Percentiles rank a stretch among this genome's conserved stretches.
These are phyloP conservation scores for Drosophila nigrodunni DNA, from an alignment of 1,140 invertebrate species.

Conservation along the genomic window DNA sequence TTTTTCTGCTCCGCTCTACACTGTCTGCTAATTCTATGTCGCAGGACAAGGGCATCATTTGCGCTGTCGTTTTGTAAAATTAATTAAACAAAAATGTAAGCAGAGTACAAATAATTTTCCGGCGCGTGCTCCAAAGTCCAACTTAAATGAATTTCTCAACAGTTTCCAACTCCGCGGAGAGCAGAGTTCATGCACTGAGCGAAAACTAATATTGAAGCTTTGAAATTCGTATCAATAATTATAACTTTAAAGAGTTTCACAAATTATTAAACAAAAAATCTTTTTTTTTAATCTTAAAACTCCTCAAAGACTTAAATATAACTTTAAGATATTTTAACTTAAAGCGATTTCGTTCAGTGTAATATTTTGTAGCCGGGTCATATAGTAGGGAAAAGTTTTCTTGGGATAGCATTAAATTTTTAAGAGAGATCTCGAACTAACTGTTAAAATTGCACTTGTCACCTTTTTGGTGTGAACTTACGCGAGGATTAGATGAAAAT, in stretches of 20 bases:
- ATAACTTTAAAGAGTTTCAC: neutral
- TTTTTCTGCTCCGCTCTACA: neutral
- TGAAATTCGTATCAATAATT: too few species aligned
- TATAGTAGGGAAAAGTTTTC: constrained; percentile 12
- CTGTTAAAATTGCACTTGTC: constrained; percentile 36
- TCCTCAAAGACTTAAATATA: neutral
- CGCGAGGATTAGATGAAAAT: constrained; percentile 50
- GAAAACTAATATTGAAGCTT: neutral
- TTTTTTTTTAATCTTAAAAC: neutral
- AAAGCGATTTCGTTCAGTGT: constrained; percentile 3
- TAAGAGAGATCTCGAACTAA: constrained; percentile 11
- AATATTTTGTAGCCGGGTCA: neutral
- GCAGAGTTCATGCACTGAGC: constrained; percentile 1
- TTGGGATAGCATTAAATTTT: constrained; percentile 38
- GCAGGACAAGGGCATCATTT: constrained; percentile 27
- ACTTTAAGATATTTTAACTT: neutral
- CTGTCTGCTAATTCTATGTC: constrained; percentile 3
- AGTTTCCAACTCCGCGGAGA: constrained; percentile 3
- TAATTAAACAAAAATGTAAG: constrained; percentile 83
- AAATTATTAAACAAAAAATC: neutral
- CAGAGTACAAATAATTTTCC: constrained; percentile 77
- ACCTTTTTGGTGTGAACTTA: constrained; percentile 41
- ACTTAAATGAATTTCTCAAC: constrained; percentile 74
- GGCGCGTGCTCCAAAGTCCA: constrained; percentile 70
- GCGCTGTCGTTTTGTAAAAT: constrained; percentile 67